Conservation (phyloP, 1,140 invertebrate species). For the Eupristina koningsbergeri region DNA sequence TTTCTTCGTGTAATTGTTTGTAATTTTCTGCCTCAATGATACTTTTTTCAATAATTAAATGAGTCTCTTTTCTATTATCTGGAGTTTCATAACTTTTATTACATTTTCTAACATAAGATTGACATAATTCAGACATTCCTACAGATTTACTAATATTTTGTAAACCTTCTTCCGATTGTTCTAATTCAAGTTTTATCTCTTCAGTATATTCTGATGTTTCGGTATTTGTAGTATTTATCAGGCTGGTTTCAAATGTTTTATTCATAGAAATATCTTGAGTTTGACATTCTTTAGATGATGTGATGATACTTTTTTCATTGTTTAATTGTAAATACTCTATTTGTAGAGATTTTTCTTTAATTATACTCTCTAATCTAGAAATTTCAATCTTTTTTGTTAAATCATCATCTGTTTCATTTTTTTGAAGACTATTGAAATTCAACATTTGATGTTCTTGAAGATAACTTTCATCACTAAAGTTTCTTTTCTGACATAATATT, state of each 20-base stretch:
- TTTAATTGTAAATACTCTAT: slow-evolving; percentile 26
- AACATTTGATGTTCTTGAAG: neutral
- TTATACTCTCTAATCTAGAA: neutral
- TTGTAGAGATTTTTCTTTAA: neutral
- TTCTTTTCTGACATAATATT: too few species aligned
- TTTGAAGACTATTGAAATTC: neutral
- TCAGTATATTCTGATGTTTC: too few species aligned
- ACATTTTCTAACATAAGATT: slow-evolving; percentile 15
- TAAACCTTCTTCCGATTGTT: neutral
- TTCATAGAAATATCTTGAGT: slow-evolving; percentile 11
- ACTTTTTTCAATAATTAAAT: slow-evolving; percentile 24
- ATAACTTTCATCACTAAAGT: too few species aligned
- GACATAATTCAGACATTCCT: slow-evolving; percentile 30
- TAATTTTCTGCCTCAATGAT: slow-evolving; percentile 46
- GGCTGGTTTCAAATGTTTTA: neutral
- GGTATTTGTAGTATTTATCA: too few species aligned
- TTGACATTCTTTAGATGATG: slow-evolving; percentile 35
- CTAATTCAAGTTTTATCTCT: too few species aligned
- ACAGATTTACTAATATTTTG: slow-evolving; percentile 25
- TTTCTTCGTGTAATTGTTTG: slow-evolving; percentile 34
- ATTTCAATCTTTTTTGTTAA: slow-evolving; percentile 15
- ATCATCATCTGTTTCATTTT: slow-evolving; percentile 27
- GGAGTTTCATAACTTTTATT: slow-evolving; percentile 5
- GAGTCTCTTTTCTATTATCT: slow-evolving; percentile 24
- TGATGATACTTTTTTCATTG: slow-evolving; percentile 22